Conservation (phyloP, 2,888 invertebrate genomes). For the Melitaea athalia region DNA sequence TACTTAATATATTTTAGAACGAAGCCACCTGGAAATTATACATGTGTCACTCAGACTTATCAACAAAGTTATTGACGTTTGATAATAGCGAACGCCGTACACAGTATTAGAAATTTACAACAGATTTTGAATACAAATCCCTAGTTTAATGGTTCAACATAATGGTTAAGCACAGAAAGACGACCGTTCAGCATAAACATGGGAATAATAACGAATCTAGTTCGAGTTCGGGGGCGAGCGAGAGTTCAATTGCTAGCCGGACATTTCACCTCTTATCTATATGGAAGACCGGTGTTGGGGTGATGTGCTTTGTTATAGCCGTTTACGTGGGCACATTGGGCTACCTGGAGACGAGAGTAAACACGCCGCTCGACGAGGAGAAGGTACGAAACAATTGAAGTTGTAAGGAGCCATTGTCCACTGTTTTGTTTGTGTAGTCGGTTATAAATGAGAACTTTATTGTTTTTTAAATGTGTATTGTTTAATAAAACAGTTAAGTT, state of each 20-base stretch:
- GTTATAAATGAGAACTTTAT: background rate
- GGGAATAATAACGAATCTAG: conserved; percentile 58
- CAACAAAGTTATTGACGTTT: conserved; percentile 7
- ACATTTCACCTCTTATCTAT: conserved; percentile 56
- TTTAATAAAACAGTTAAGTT: background rate
- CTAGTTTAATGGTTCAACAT: conserved; percentile 32
- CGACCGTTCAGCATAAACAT: conserved; percentile 51
- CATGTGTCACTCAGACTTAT: background rate
- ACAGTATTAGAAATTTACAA: background rate
- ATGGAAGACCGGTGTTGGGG: conserved; percentile 85
- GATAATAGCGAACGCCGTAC: background rate
- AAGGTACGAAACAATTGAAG: conserved; percentile 78
- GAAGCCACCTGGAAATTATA: background rate
- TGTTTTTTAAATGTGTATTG: background rate
- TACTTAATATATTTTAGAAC: background rate
- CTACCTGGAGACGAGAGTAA: conserved; percentile 93
- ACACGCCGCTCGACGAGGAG: conserved; percentile 90
- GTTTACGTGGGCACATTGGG: conserved; percentile 90
- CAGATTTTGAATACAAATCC: conserved; percentile 4
- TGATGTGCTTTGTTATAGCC: conserved; percentile 85
- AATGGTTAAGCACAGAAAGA: conserved; percentile 69
- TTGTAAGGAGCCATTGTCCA: background rate
- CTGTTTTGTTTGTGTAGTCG: background rate
- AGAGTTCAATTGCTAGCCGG: conserved; percentile 46
- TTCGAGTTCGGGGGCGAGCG: conserved; percentile 60